Base-by-base conservation (phyloP, 2,113 vertebrate species). In the Aramus guarauna region DNA sequence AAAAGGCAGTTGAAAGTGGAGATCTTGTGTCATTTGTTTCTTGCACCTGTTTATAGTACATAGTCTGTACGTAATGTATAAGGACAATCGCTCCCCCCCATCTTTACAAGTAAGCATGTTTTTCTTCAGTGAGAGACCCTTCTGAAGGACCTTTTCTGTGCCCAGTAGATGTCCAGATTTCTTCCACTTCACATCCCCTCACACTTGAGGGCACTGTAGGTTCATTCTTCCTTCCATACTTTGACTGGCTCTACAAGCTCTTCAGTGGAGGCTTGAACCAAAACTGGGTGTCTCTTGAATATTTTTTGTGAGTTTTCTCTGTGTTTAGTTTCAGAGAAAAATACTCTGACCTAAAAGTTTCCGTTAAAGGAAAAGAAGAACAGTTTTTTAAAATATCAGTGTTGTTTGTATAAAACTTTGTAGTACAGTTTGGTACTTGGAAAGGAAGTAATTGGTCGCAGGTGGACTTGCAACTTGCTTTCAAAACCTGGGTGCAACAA, bases 151-250 rank as follows among this genome's bases (percentile, higher is more conserved):
- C 15, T 50, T 47, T 69, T 58, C 2, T 86, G 5, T 86, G 48
- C 10, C 17, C 53, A 12, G 20, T 69, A 3, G 15, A 55, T 37
- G 50, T 82, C 56, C 32, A 89, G 53, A 30, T 24, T 91, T 55
- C 64, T 83, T 91, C 53, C 60, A 90, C 20, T 96, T 96, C 84
- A 77, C 55, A 22, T 69, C 62, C 92, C 94, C 77, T 85, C 53
- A 90, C 89, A 47, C 87, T 69, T 94, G 94, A 95, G 95, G 97
- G 91, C 95, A 94, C 86, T 96, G 43, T 94, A 76, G 50, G 20
- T 92, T 92, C 78, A 52, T 82, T 79, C 53, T 89, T 97, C 17
- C 24, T 90, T 85, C 56, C 56, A 32, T 29, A 55, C 53, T 41
- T 83, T 83, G 32, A 62, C 11, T 76, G 85, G 21, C 55, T 69